Evolutionary conservation across 2,113 vertebrate species (phyloP).

Genomic region (Petroica traversi): DNA sequence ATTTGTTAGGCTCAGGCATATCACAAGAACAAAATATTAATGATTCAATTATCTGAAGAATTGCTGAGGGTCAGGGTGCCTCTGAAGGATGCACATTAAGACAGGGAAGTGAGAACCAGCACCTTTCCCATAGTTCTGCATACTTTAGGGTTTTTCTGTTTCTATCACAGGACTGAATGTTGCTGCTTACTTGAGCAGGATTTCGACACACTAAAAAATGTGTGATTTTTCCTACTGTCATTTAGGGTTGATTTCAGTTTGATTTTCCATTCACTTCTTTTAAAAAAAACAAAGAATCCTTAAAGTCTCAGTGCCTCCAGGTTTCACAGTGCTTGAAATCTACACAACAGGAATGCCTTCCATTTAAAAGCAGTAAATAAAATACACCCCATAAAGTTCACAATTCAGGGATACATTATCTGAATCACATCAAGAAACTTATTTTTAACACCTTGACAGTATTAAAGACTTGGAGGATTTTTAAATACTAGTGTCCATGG

Average conservation of each 20-base stretch:
- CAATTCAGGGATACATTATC: neutral
- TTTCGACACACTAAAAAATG: neutral
- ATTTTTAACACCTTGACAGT: neutral
- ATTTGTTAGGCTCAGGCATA: neutral
- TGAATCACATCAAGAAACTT: neutral
- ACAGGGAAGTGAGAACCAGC: neutral
- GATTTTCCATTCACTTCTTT: neutral
- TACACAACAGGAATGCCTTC: neutral
- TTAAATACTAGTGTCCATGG: neutral
- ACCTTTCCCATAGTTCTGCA: neutral
- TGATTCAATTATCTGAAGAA: neutral
- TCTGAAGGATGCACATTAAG: neutral
- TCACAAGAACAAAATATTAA: neutral
- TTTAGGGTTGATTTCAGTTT: neutral
- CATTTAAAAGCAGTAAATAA: neutral
- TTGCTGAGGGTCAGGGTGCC: neutral
- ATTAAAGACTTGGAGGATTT: conserved; percentile 3
- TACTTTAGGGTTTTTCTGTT: neutral
- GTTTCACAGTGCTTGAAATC: neutral
- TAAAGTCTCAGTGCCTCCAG: neutral
- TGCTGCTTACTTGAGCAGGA: neutral
- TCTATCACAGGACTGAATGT: neutral
- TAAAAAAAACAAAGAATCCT: neutral
- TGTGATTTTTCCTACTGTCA: neutral
- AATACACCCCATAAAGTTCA: neutral